Evolutionary conservation across 1,140 invertebrate genomes (phyloP), one percentile per base, ranked within the genome.

Genomic region (Scaptomyza graminum): DNA sequence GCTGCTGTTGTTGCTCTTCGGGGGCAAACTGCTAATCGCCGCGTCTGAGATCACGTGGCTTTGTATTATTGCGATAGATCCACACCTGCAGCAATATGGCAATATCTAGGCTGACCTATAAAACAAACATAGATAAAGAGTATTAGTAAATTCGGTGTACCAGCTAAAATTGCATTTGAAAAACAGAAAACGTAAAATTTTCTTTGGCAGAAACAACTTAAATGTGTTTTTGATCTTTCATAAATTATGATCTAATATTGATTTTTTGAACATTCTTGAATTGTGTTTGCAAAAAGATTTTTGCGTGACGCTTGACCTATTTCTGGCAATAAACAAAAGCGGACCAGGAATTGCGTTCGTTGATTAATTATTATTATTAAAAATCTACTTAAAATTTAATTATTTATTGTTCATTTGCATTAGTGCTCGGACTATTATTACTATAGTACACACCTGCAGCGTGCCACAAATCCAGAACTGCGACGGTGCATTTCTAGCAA

Each of bases 391-490:
- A 34, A 7, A 34, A 34, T 34, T 5, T 34, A 8, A 34, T 34
- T 34, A 34, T 34, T n/a, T n/a, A 5, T 39, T 12, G 34, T 39
- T 39, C 9, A 37, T 39, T 39, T 39, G 0, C 11, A 39, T 12
- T 39, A 12, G 34, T 12, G 9, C 3, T 22, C 18, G 18, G 11
- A 9, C 12, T 41, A 13, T 41, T 28, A 2, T 43, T 5, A 5
- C 4, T 9, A 5, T 46, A 94, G 6, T 46, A 94, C 92, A 44
- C 31, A 98, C 96, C 94, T 99, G 99, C 57, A 99, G 93, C 74
- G 94, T 94, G 62, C 98, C 98, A 93, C 99, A 99, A 43, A 99
- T 93, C 95, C 96, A 97, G 93, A 99, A 99, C 92, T 99, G 99
- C 31, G 96, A 93, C 0, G 99, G 98, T 9, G 97, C 96, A 72